These are phyloP conservation scores for Menidia beryllina DNA, from an alignment of 2,113 vertebrate species.

Conservation along the genomic window DNA sequence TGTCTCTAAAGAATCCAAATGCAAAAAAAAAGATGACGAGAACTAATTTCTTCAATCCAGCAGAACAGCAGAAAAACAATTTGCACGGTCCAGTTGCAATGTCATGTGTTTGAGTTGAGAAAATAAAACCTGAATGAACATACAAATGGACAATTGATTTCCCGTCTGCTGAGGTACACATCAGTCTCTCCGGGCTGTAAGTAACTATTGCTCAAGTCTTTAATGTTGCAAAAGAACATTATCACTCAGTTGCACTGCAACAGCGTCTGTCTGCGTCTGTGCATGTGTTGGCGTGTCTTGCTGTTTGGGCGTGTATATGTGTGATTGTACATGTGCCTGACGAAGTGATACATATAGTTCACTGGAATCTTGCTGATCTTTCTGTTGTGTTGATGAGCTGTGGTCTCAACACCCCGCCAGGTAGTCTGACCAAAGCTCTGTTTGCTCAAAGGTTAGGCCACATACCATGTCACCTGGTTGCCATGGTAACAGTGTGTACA, in stretches of 20 bases:
- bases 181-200: neutral
- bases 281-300: neutral
- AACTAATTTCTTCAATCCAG: neutral
- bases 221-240: neutral
- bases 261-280: neutral
- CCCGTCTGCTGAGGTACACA: neutral
- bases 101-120: neutral
- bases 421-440: neutral
- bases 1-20: no score
- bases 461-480: conserved; percentile 60
- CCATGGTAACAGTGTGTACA: conserved; percentile 48
- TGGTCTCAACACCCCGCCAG: neutral
- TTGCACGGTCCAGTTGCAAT: neutral
- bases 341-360: conserved; percentile 4
- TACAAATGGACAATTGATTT: conserved; percentile 24
- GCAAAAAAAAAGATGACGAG: neutral
- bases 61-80: neutral
- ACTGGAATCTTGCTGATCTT: conserved; percentile 19
- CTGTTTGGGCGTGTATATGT: neutral
- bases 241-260: no score
- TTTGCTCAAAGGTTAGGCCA: conserved; percentile 15
- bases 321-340: conserved; percentile 5
- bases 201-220: neutral
- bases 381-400: conserved; percentile 21
- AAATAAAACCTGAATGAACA: conserved; percentile 13